phyloP scores from a whole-genome alignment of 2,888 invertebrate species.

The Phortica okadai region DNA sequence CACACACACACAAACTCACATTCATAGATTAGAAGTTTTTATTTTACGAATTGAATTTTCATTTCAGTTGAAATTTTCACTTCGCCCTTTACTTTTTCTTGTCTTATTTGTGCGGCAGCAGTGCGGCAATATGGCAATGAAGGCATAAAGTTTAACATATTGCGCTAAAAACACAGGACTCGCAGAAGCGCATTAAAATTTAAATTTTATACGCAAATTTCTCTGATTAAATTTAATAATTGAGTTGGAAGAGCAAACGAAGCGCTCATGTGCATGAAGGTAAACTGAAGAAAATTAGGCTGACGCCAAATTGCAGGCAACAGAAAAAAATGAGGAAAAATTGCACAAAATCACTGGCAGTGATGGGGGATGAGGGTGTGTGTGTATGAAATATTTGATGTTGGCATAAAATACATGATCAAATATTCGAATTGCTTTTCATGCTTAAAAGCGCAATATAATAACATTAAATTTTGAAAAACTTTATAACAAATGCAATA shows the following conservation, averaged over 20 bases:
- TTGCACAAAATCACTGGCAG: not conserved
- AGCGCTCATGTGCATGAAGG: not conserved
- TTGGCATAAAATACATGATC: not conserved
- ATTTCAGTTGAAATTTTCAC: constrained; percentile 2
- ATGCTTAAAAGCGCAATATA: not conserved
- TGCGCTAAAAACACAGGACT: not conserved
- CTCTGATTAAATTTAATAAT: constrained; percentile 31
- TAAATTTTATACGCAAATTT: constrained; percentile 27
- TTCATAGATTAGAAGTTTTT: constrained; percentile 8
- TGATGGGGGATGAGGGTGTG: not conserved
- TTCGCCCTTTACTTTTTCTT: not conserved
- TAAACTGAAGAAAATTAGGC: not conserved
- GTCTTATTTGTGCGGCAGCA: not conserved
- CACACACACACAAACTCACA: not conserved
- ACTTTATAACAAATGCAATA: not conserved
- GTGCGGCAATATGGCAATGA: not conserved
- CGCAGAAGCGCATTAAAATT: constrained; percentile 14
- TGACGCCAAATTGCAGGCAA: not conserved
- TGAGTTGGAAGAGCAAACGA: not conserved
- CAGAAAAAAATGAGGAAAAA: not conserved
- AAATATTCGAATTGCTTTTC: not conserved
- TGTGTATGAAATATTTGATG: not conserved
- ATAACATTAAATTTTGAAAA: not conserved
- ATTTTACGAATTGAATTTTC: constrained; percentile 25
- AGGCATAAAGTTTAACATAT: not conserved